These are phyloP conservation scores for Mormyrus hasselquistii DNA, from an alignment of 2,797 vertebrate species.

Conservation along the genomic window DNA sequence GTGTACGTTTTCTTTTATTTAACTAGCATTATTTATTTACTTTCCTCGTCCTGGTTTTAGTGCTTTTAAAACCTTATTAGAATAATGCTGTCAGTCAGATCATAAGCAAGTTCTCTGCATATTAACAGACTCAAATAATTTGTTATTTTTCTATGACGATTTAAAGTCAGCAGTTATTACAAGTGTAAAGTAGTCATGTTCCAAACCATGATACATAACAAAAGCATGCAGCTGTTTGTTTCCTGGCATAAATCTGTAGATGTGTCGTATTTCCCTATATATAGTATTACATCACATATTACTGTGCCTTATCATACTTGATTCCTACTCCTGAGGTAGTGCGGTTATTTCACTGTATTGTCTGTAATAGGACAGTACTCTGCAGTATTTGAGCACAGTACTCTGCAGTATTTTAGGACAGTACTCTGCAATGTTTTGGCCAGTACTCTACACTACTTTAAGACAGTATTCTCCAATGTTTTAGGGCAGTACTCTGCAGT, in stretches of 20 bases:
- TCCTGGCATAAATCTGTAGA: background rate
- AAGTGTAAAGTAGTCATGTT: background rate
- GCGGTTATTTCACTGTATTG: background rate
- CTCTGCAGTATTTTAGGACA: too few relatives aligned
- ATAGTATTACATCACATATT: slow-evolving; percentile 3
- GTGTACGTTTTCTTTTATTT: background rate
- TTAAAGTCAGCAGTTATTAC: background rate
- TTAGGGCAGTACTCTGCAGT: background rate
- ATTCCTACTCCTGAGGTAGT: background rate
- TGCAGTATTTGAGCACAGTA: background rate
- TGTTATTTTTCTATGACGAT: background rate
- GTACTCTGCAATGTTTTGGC: too few relatives aligned
- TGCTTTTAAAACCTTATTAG: background rate
- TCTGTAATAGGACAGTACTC: background rate
- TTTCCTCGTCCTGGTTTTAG: background rate
- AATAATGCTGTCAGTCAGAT: background rate
- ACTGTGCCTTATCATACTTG: background rate
- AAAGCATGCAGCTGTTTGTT: background rate
- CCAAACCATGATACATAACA: background rate
- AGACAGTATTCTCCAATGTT: background rate
- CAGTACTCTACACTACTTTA: background rate
- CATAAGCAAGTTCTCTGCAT: background rate
- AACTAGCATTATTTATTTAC: background rate
- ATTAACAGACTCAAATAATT: background rate
- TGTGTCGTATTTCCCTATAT: background rate